These are phyloP conservation scores for Panurus biarmicus DNA, from an alignment of 2,113 vertebrate genomes.

Conservation along the genomic window DNA sequence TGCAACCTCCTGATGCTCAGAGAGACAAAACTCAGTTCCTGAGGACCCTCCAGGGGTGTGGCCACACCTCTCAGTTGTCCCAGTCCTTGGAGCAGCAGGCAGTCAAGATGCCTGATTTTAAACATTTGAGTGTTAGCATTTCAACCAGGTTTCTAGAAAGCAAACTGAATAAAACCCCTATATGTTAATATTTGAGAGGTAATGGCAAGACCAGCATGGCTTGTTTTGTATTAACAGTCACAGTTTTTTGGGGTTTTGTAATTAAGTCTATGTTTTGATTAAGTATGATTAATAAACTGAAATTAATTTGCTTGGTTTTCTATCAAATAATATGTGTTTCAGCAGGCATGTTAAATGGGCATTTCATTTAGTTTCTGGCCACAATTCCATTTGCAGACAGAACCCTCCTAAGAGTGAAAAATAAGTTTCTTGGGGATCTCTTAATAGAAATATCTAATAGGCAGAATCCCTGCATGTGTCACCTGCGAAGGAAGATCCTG, in stretches of 20 bases:
- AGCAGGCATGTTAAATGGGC: not conserved
- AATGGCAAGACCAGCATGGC: not conserved
- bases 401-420: not conserved
- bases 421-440: not conserved
- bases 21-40: not conserved
- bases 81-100: not conserved
- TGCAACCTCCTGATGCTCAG: not conserved
- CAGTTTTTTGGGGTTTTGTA: not conserved
- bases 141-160: not conserved
- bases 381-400: not conserved
- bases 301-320: not conserved
- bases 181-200: not conserved
- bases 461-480: not conserved
- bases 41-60: not conserved
- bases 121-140: not conserved
- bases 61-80: not conserved
- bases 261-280: not conserved
- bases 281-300: not conserved
- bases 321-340: not conserved
- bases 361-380: not conserved
- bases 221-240: not conserved
- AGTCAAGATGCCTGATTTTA: not conserved
- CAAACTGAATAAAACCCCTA: not conserved
- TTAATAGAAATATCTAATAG: not conserved
- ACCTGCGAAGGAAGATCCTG: not conserved